These are phyloP conservation scores for Sylvilagus floridanus DNA, from an alignment of 2,797 vertebrate genomes.

Conservation along the genomic window DNA sequence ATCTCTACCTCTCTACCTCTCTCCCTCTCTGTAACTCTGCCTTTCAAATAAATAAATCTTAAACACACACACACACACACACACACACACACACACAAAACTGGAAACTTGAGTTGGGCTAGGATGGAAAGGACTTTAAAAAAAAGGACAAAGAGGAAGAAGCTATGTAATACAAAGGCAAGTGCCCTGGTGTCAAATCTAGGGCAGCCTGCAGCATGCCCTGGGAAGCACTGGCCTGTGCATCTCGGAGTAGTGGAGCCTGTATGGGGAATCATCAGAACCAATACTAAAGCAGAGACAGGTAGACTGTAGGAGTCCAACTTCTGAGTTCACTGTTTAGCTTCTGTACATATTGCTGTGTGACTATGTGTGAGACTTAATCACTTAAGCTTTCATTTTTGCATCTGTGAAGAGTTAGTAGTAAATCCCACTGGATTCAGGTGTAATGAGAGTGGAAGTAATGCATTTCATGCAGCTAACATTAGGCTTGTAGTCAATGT, in stretches of 20 bases:
- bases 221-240: neutral
- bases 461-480: neutral
- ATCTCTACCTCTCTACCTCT: too few species aligned
- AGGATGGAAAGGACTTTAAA: neutral
- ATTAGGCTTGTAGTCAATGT: neutral
- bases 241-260: neutral
- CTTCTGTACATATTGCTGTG: neutral
- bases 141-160: neutral
- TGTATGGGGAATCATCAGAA: neutral
- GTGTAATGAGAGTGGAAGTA: neutral
- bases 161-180: neutral
- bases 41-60: too few species aligned
- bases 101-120: neutral
- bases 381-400: neutral
- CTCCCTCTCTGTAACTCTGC: too few species aligned
- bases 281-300: neutral
- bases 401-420: neutral
- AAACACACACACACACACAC: too few species aligned
- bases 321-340: neutral
- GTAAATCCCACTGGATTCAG: neutral
- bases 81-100: too few species aligned
- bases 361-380: neutral
- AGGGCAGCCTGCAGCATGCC: too few species aligned
- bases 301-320: neutral
- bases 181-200: accelerated